A percentile compares a stretch with the other conserved stretches of the same genome.
Conservation (phyloP, 2,888 invertebrate species). For the Globia sparganii region DNA sequence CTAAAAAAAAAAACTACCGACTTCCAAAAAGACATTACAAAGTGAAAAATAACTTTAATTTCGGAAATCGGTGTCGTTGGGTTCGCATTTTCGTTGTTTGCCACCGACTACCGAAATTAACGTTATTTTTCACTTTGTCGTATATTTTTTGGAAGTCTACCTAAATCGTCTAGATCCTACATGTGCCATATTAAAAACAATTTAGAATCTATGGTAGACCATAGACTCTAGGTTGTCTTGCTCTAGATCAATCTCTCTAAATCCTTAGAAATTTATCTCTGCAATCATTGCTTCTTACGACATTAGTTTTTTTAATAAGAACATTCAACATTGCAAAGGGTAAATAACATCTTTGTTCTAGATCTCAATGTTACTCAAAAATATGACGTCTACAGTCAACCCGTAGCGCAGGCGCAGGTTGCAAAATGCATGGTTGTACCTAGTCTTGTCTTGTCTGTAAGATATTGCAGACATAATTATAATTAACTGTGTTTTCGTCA, state of each 20-base stretch:
- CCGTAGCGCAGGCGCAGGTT: slow-evolving; percentile 1
- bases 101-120: too few species aligned
- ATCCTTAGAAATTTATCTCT: too few species aligned
- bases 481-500: slow-evolving; percentile 31
- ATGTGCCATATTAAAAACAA: background rate
- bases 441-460: slow-evolving; percentile 12
- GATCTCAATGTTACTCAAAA: slow-evolving; percentile 34
- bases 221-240: background rate
- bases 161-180: too few species aligned
- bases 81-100: too few species aligned
- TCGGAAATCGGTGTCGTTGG: too few species aligned
- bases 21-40: too few species aligned
- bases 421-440: slow-evolving; percentile 35
- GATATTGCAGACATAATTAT: slow-evolving; percentile 44
- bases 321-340: background rate
- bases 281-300: background rate
- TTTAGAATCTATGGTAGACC: background rate
- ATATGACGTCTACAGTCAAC: background rate
- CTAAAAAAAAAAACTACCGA: too few species aligned
- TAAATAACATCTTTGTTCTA: slow-evolving; percentile 28
- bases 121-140: too few species aligned
- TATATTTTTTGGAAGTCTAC: too few species aligned
- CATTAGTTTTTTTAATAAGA: background rate
- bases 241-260: too few species aligned
- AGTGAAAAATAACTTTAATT: too few species aligned